A percentile compares a stretch with the other conserved stretches of the same genome.
Evolutionary conservation across 1,140 invertebrate species (phyloP).

Genomic region (Pseudoatta argentina): DNA sequence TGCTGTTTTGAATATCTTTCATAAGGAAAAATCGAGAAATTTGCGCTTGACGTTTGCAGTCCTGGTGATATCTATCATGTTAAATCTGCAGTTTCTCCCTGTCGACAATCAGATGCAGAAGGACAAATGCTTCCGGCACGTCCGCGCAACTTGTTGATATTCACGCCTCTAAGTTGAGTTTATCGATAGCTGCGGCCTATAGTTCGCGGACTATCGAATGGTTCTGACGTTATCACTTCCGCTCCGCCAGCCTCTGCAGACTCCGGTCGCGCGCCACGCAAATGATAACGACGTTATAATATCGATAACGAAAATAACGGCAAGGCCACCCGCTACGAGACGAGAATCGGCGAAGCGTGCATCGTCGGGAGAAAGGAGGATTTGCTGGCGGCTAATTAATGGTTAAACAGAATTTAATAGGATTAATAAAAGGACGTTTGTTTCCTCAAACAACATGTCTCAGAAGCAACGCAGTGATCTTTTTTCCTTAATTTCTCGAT

Average conservation of each 20-base stretch:
- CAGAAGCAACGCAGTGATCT: not conserved
- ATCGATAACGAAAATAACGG: conserved; percentile 61
- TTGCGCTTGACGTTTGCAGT: not conserved
- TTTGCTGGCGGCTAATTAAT: conserved; percentile 27
- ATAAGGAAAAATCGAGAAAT: not conserved
- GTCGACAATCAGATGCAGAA: not conserved
- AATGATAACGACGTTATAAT: conserved; percentile 57
- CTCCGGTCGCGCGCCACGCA: not conserved
- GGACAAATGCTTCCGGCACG: conserved; percentile 41
- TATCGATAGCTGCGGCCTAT: conserved; percentile 22
- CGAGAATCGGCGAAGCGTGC: conserved; percentile 9
- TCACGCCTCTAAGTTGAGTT: conserved; percentile 6
- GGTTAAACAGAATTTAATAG: conserved; percentile 12
- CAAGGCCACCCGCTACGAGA: conserved; percentile 46
- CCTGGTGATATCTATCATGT: not conserved
- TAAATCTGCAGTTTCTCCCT: not conserved
- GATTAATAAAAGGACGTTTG: not conserved
- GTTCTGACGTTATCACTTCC: conserved; percentile 60
- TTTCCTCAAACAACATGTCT: not conserved
- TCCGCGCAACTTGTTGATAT: conserved; percentile 46
- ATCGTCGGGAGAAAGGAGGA: not conserved
- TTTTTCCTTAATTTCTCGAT: not conserved
- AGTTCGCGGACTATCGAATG: conserved; percentile 37
- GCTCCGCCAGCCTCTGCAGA: conserved; percentile 28
- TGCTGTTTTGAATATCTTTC: not conserved